These are phyloP conservation scores for Hyperoplus lanceolatus DNA, from an alignment of 2,797 vertebrate genomes.

Conservation along the genomic window DNA sequence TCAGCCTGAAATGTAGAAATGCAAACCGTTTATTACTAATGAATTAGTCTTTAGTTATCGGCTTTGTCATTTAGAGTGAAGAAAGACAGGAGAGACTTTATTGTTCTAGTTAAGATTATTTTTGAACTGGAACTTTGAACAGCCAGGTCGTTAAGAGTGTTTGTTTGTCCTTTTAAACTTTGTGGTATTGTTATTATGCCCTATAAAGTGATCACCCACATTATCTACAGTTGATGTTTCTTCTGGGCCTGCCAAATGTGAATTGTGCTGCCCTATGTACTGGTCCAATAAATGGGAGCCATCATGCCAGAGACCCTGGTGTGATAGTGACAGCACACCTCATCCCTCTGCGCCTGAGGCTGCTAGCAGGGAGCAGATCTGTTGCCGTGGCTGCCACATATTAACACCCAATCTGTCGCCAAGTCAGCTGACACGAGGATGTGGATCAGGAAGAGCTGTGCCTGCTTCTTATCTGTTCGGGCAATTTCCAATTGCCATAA, in stretches of 20 bases:
- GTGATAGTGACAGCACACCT: constrained; percentile 46
- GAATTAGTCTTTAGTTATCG: background rate
- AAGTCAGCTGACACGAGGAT: constrained; percentile 51
- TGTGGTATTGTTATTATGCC: background rate
- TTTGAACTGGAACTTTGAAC: background rate
- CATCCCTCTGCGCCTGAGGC: constrained; percentile 4
- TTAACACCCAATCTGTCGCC: constrained; percentile 45
- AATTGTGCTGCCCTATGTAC: background rate
- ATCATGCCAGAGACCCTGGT: background rate
- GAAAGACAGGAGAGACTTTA: background rate
- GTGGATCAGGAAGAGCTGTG: background rate
- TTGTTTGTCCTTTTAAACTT: background rate
- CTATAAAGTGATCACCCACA: background rate
- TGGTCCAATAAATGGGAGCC: constrained; percentile 1
- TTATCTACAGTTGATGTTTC: background rate
- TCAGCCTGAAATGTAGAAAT: background rate
- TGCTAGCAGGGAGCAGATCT: constrained; percentile 37
- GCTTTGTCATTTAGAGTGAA: background rate
- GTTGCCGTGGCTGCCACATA: constrained; percentile 31
- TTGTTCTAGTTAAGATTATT: background rate
- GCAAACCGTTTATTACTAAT: background rate
- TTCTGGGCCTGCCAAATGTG: background rate
- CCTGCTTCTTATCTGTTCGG: constrained; percentile 5
- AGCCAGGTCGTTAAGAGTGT: background rate
- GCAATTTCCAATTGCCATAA: background rate